Evolutionary conservation across 2,888 invertebrate genomes (phyloP), one percentile per base, ranked within the genome.

Genomic region (Xestia c-nigrum): DNA sequence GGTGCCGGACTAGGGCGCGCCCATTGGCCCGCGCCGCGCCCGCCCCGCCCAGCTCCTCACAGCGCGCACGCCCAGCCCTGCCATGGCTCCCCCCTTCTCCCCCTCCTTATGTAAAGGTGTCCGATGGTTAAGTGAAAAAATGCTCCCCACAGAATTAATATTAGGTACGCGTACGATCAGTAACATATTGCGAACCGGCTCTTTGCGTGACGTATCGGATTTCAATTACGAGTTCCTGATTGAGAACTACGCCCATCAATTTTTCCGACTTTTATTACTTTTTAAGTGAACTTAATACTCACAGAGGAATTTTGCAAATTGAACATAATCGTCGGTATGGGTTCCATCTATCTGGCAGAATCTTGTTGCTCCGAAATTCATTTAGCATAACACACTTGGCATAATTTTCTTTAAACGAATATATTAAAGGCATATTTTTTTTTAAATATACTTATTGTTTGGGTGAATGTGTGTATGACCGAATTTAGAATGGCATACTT

Each of bases 111-210:
- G 91, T 92, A 91, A 89, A 89, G 88, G 84, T 87, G 88, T 88
- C 84, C 84, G 70, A 84, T 81, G 67, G 80, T 52, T 74, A 80
- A 69, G 80, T 84, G 85, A 82, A 87, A 90, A 85, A 88, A 88
- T 91, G 87, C 89, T 89, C 88, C 89, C 86, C 84, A 75, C 90
- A 88, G 89, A 91, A 92, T 92, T 91, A 91, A 90, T 90, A 85
- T 85, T 89, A 88, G 86, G 84, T 89, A 80, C 76, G 78, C 76
- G 89, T 82, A 86, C 89, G 84, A 85, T 89, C 84, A 86, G 89
- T 84, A 85, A 85, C 85, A 84, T 84, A 80, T 85, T 73, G 80
- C 83, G 83, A 90, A 90, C 91, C 89, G 88, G 89, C 87, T 88
- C 89, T 87, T 87, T 78, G 89, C 89, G 87, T 90, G 89, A 89